Percentiles rank a stretch among this genome's conserved stretches.
Evolutionary conservation across 2,888 invertebrate genomes (phyloP).

Genomic region (Mesoligia furuncula): DNA sequence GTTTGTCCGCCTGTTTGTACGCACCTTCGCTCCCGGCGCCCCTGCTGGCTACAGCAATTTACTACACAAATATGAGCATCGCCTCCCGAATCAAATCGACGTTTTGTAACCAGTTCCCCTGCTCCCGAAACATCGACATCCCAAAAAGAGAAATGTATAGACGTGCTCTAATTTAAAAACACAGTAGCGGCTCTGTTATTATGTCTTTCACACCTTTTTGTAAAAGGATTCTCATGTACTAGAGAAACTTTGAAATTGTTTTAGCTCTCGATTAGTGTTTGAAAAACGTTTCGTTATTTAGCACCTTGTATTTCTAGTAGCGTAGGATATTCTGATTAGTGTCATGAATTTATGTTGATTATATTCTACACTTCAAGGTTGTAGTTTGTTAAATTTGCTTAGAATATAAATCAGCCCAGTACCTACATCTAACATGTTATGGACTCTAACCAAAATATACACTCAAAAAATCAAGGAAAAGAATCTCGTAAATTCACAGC

Average conservation of each 20-base stretch:
- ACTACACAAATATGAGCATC: constrained; percentile 59
- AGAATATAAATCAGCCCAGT: constrained; percentile 36
- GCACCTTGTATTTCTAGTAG: constrained; percentile 40
- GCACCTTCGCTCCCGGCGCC: constrained; percentile 56
- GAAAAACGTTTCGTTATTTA: constrained; percentile 55
- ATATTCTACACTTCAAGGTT: constrained; percentile 44
- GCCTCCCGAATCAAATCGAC: constrained; percentile 69
- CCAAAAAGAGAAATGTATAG: constrained; percentile 64
- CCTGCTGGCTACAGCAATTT: constrained; percentile 57
- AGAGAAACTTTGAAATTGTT: constrained; percentile 47
- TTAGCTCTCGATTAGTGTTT: constrained; percentile 63
- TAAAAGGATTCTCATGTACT: constrained; percentile 59
- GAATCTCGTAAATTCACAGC: constrained; percentile 12
- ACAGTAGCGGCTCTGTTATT: constrained; percentile 59
- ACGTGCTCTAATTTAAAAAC: constrained; percentile 71
- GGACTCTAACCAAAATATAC: constrained; percentile 9
- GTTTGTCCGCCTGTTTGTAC: constrained; percentile 68
- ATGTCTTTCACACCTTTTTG: constrained; percentile 67
- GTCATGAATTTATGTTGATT: constrained; percentile 43
- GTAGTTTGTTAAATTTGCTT: constrained; percentile 30
- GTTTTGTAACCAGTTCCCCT: constrained; percentile 65
- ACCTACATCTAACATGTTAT: constrained; percentile 17
- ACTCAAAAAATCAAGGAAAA: constrained; percentile 21
- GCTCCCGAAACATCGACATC: constrained; percentile 52
- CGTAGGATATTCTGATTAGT: constrained; percentile 29